Base-by-base conservation (phyloP, 2,113 vertebrate genomes). In the Apteryx mantelli region DNA sequence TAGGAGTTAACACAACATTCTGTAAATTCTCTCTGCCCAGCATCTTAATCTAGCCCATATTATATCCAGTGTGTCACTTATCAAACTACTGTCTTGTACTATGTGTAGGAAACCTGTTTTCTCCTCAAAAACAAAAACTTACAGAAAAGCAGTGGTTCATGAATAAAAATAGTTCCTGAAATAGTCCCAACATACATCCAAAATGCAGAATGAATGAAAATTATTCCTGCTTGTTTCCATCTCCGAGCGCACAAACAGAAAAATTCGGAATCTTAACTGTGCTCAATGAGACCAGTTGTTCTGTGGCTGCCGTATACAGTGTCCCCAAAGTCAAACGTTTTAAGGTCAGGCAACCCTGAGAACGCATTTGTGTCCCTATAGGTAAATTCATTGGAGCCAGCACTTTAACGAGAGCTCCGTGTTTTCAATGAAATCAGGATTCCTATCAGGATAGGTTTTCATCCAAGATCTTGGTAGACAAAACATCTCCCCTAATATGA, bases 41-140 rank as follows among this genome's bases (percentile, higher is more conserved):
- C 53, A 55, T 20, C 2, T 4, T 64, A 58, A 21, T 0, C 2
- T 2, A 68, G 85, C 36, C 77, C 58, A 22, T 0, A 0, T 8
- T 25, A 1, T 0, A n/a, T 9, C 36, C 74, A 53, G 70, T 1
- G 0, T 46, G 48, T 10, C 75, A 48, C 7, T 1, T 3, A 7
- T 55, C 24, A 68, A 17, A 0, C 5, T 10, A 20, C 19, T 0
- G 0, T 56, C 76, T 50, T 68, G 11, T 24, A 40, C 2, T 34
- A 32, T 46, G 42, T 12, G 38, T 68, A 68, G 26, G 38, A 6
- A 90, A 71, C 7, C 46, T 38, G 60, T 20, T 20, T 66, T 9
- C 40, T 77, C 36, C 77, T 56, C 74, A 36, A 44, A 85, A 42
- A 24, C 9, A 4, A 5, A 58, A 56, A 21, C 74, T 60, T 22